A percentile compares a stretch with the other conserved stretches of the same genome.
Evolutionary conservation across 64 coral and sea anemone species (phyloP).

Genomic region (Acropora tenuis): DNA sequence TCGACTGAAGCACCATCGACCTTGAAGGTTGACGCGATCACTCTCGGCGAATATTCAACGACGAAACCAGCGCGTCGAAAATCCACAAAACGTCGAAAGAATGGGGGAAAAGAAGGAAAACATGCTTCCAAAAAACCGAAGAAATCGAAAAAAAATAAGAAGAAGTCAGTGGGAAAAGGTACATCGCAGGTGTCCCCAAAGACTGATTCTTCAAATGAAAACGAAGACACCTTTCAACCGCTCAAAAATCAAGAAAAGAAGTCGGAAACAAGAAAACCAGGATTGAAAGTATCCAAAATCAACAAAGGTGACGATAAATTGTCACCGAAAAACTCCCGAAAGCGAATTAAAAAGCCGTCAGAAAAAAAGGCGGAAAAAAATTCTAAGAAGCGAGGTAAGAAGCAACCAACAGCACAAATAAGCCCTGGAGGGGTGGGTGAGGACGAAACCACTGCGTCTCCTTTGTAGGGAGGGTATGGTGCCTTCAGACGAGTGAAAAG

Average conservation of each 20-base stretch:
- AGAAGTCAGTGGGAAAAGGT: not conserved
- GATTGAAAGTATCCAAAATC: not conserved
- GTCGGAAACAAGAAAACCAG: not conserved
- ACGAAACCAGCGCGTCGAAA: not conserved
- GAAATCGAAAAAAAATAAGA: slow-evolving; percentile 16
- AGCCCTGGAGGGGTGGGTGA: not conserved
- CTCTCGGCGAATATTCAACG: not conserved
- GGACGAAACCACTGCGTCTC: not conserved
- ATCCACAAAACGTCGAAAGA: not conserved
- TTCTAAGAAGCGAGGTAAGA: slow-evolving; percentile 6
- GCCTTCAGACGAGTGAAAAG: not conserved
- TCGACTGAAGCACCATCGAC: not conserved
- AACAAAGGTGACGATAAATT: not conserved
- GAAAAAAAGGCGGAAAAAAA: not conserved
- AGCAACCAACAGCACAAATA: not conserved
- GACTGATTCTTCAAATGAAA: not conserved
- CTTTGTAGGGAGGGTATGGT: not conserved
- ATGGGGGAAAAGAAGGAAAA: not conserved
- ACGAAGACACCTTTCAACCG: not conserved
- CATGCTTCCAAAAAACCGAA: not conserved
- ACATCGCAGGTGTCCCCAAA: not conserved
- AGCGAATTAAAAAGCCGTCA: slow-evolving; percentile 23
- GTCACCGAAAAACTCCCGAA: not conserved
- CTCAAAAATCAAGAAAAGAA: not conserved
- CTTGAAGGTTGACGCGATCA: not conserved